Evolutionary conservation across 2,113 vertebrate species (phyloP), one percentile per base, ranked within the genome.

Genomic region (Salvelinus sp.): DNA sequence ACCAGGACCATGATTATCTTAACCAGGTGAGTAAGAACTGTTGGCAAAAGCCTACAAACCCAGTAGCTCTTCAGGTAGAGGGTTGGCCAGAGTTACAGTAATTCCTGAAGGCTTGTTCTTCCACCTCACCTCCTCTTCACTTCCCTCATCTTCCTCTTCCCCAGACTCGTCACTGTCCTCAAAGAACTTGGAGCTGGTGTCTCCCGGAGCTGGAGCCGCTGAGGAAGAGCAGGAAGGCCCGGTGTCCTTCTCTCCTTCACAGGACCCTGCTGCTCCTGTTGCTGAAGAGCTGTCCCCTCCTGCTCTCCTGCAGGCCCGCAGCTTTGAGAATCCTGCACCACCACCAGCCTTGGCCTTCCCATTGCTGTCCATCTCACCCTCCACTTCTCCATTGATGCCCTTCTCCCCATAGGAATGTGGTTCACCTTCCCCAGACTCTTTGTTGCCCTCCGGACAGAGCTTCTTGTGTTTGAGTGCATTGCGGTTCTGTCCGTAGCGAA

Each of bases 101-200:
- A 27, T 38, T 22, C 23, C 54, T 58, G 4, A 18, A 23, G n/a
- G 9, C 25, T 20, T 18, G n/a, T 27, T 22, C 6, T 65, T 69
- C 30, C 69, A 4, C n/a, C 79, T 88, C 74, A 94, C 93, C 89
- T 95, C 94, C 76, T 93, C 93, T 13, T 94, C 38, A 44, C 38
- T 92, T 7, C 92, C 93, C 74, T 90, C 91, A 72, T 94, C 93
- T 27, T 93, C 98, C 47, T 93, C 96, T 83, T 96, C 97, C 87
- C 97, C 97, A 75, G 96, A 98, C 88, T 99, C 97, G 80, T 98
- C 98, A 74, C 97, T 98, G 92, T 99, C 97, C 76, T 99, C 97
- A 92, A 99, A 99, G 90, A 98, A 98, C 89, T 95, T 95, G 83
- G 97, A 98, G 91, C 97, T 98, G 85, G 95, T 85, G 85, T 95